Evolutionary conservation across 2,888 invertebrate genomes (phyloP).

Genomic region (Bombyx huttoni): DNA sequence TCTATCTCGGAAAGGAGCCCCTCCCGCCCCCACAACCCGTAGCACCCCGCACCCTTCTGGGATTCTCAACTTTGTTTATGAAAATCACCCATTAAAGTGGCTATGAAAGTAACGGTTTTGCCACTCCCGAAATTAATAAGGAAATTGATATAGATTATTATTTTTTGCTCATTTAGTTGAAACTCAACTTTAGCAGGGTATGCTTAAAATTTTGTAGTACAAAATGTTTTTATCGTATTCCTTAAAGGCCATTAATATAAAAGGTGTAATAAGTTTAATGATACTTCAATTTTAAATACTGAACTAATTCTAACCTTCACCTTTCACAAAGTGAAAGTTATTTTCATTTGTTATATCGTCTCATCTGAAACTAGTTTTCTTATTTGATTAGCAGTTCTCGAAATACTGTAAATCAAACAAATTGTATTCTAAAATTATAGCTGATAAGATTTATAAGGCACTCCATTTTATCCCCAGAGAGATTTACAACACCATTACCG

Average conservation of each 20-base stretch:
- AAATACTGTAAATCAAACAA: background rate
- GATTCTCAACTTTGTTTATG: conserved; percentile 70
- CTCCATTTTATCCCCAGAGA: conserved; percentile 31
- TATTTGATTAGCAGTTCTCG: conserved; percentile 39
- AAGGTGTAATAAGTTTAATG: no score
- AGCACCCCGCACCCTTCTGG: conserved; percentile 34
- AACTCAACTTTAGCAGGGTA: background rate
- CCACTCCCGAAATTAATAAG: conserved; percentile 69
- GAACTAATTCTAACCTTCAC: no score
- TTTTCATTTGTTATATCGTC: conserved; percentile 15
- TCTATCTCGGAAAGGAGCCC: conserved; percentile 68
- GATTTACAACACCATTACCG: conserved; percentile 55
- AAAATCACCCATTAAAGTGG: conserved; percentile 72
- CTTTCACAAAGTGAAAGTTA: no score
- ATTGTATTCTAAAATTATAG: conserved; percentile 24
- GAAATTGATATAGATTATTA: conserved; percentile 63
- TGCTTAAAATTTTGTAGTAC: background rate
- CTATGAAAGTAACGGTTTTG: conserved; percentile 70
- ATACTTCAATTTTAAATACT: no score
- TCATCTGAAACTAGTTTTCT: conserved; percentile 69
- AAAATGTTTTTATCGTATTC: background rate
- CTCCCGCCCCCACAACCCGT: conserved; percentile 26
- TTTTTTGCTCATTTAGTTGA: conserved; percentile 20
- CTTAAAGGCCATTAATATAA: background rate
- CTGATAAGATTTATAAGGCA: conserved; percentile 30